phyloP scores from a whole-genome alignment of 64 coral and sea anemone species.

The Catalaphyllia jardinei region DNA sequence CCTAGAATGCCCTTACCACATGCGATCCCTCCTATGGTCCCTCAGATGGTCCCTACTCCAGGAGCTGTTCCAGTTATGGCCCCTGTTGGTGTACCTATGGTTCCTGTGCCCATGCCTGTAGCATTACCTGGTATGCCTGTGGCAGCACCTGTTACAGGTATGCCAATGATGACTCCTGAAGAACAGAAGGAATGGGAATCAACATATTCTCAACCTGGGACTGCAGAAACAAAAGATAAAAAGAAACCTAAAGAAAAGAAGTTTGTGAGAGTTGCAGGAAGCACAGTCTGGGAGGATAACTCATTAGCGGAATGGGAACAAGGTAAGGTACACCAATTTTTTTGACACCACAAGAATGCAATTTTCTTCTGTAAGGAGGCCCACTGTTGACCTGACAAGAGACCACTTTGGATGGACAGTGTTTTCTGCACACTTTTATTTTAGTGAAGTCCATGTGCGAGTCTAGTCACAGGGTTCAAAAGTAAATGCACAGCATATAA shows the following conservation, averaged over 20 bases:
- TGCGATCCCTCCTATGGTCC: slow-evolving; percentile 26
- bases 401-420: too few species aligned
- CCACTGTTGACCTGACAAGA: too few species aligned
- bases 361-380: too few species aligned
- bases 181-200: slow-evolving; percentile 98
- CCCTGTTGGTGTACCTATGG: slow-evolving; percentile 38
- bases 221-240: slow-evolving; percentile 62
- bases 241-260: slow-evolving; percentile 97
- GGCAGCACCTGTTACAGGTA: slow-evolving; percentile 40
- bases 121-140: slow-evolving; percentile 48
- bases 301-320: slow-evolving; percentile 89
- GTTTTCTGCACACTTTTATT: too few species aligned
- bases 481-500: too few species aligned
- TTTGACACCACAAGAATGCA: too few species aligned
- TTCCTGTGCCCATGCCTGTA: slow-evolving; percentile 53
- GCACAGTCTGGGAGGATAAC: slow-evolving; percentile 86
- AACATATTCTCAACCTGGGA: slow-evolving; percentile 69
- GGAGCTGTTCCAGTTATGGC: slow-evolving; percentile 41
- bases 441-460: too few species aligned
- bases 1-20: slow-evolving; percentile 27
- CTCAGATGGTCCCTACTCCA: slow-evolving; percentile 54
- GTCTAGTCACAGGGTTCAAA: too few species aligned
- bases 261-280: slow-evolving; percentile 88
- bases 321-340: slow-evolving; percentile 13
- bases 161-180: slow-evolving; percentile 84